A percentile compares a stretch with the other conserved stretches of the same genome.
Conservation (phyloP, 2,888 invertebrate species). For the Sisyra nigra region DNA sequence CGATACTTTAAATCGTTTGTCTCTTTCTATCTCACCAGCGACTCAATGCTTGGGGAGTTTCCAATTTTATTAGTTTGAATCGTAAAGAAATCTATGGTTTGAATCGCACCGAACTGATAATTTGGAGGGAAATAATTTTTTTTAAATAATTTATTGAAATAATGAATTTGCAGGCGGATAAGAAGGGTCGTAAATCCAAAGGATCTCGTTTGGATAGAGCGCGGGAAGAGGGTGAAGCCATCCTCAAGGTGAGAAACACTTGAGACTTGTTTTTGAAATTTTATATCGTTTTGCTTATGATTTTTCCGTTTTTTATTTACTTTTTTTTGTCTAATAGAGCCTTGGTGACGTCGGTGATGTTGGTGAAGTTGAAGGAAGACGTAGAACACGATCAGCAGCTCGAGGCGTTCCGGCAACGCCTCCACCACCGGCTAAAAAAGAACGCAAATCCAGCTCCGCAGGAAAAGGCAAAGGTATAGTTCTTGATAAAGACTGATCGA, state of each 20-base stretch:
- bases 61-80: no score
- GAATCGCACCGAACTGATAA: no score
- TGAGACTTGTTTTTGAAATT: neutral
- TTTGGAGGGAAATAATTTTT: no score
- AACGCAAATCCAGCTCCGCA: constrained; percentile 20
- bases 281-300: no score
- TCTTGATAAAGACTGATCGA: no score
- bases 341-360: constrained; percentile 27
- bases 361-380: constrained; percentile 34
- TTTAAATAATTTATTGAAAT: no score
- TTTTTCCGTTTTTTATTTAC: neutral
- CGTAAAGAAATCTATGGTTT: no score
- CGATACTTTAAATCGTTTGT: no score
- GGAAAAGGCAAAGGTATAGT: constrained; percentile 21
- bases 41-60: no score
- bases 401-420: constrained; percentile 34
- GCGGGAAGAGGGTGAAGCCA: constrained; percentile 33
- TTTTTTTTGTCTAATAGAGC: constrained; percentile 20
- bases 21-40: neutral
- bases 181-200: constrained; percentile 31
- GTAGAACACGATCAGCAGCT: constrained; percentile 38
- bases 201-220: constrained; percentile 30
- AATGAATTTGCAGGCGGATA: constrained; percentile 22
- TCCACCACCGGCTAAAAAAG: constrained; percentile 35
- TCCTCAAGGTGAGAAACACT: constrained; percentile 27